Percentiles rank a stretch among this genome's conserved stretches.
Conservation (phyloP, 2,888 invertebrate genomes). For the Drosophila falleni region DNA sequence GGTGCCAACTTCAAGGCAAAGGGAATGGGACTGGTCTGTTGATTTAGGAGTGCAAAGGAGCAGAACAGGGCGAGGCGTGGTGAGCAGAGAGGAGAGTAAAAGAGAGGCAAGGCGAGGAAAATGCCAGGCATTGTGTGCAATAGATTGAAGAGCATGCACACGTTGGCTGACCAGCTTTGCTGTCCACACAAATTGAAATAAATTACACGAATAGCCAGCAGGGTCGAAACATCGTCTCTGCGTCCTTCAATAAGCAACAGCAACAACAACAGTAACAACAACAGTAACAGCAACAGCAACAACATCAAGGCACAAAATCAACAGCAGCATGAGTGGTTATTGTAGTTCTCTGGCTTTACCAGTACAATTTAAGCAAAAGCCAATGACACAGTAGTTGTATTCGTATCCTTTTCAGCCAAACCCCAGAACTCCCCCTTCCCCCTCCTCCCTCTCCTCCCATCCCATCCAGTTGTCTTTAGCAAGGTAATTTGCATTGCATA, state of each 20-base stretch:
- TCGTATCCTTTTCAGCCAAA: not conserved
- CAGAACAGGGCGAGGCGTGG: conserved; percentile 7
- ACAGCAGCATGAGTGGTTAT: conserved; percentile 69
- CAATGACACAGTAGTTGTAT: conserved; percentile 36
- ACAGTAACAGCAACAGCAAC: conserved; percentile 11
- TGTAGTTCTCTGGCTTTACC: conserved; percentile 49
- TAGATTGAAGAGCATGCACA: conserved; percentile 74
- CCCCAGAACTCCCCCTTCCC: too few relatives aligned
- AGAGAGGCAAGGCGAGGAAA: not conserved
- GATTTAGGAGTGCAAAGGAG: conserved; percentile 69
- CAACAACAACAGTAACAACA: conserved; percentile 25
- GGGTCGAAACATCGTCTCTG: conserved; percentile 56
- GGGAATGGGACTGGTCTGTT: conserved; percentile 40
- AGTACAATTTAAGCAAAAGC: conserved; percentile 63
- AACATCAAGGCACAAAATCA: conserved; percentile 14
- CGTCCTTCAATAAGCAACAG: conserved; percentile 62
- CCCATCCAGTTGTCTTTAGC: not conserved
- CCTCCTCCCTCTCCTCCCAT: not conserved
- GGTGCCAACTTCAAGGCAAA: conserved; percentile 42
- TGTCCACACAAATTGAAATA: conserved; percentile 82
- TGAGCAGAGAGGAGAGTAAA: not conserved
- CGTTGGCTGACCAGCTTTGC: conserved; percentile 62
- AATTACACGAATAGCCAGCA: conserved; percentile 72
- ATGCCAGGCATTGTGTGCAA: conserved; percentile 59
- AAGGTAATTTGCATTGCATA: conserved; percentile 79